Base-by-base conservation (phyloP, 2,888 invertebrate species). In the Xylota segnis region DNA sequence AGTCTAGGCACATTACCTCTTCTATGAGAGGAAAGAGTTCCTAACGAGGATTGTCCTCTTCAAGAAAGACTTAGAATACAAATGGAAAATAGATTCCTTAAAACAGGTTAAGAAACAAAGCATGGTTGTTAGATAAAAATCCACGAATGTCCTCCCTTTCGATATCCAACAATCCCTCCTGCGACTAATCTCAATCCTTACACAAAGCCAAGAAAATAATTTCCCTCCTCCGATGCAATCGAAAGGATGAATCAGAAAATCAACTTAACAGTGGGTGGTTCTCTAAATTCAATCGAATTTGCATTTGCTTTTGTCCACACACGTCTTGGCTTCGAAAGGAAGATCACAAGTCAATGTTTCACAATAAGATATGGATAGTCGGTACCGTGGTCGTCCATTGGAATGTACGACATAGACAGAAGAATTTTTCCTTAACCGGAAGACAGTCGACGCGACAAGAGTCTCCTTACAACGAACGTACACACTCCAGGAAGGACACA, bases 401-500 rank as follows among this genome's bases (percentile, higher is more conserved):
- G 47, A 63, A 83, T 78, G 45, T 61, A 47, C 56, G 32, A 50
- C 27, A 61, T 52, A 43, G 7, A 14, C 14, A n/a, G 10, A 5
- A 66, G 54, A 56, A 52, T 59, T 45, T 50, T 29, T 71, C 16
- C 6, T 54, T 34, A 6, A 63, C 82, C 77, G 86, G 86, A 86
- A 82, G 72, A 52, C 52, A 72, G 34, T 18, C 77, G 74, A 58
- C 71, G 86, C 86, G 82, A 82, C 86, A 68, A 72, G 32, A 47
- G 10, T 9, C 27, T 14, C 32, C 16, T 10, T 5, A 32, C 23
- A 27, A 29, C 66, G n/a, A 27, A 29, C 66, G n/a, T 9, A 71
- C 56, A 61, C 68, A 61, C 74, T 66, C 18, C 84, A 81, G 84
- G 81, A 84, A 84, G 77, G 86, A 86, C 86, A 82, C 71, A 77